Evolutionary conservation across 1,140 invertebrate species (phyloP), one percentile per base, ranked within the genome.

Genomic region (Philotrypesis tridentata): DNA sequence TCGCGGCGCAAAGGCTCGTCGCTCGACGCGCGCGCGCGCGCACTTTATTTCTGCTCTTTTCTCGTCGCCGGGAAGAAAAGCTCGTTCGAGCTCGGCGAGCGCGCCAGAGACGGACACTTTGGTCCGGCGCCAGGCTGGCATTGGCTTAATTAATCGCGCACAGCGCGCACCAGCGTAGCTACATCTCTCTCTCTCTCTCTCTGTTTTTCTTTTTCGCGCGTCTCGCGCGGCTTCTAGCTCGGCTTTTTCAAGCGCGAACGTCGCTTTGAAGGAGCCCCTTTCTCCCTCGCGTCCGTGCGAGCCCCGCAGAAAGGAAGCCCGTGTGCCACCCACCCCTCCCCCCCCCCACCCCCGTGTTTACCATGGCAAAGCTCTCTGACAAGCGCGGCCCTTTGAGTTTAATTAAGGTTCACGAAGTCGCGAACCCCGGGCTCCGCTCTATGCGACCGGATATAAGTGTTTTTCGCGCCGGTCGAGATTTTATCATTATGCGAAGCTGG

Each of bases 141-240:
- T 70, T 70, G 67, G 31, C 67, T 70, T 70, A 31, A 70, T 70
- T 70, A 70, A n/a, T n/a, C 14, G 67, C 31, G 31, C 11, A 25
- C 61, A 21, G 67, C 27, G 2, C 31, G 63, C 25, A n/a, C n/a
- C n/a, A n/a, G n/a, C 7, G 48, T 37, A 37, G n/a, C n/a, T 23
- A 27, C 61, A 29, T 29, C 27, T 65, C 27, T 29, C 25, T 65
- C 27, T 6, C 14, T 60, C 12, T 60, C 14, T 27, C 12, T 65
- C 5, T 65, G 2, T 65, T 65, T 27, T 65, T 27, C 25, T 27
- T 65, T 65, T 27, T 17, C 48, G 17, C 48, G 0, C 43, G 33
- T 48, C 7, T 55, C 6, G 2, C 21, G 4, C 14, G 6, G 2
- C 21, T 55, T n/a, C 21, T 65, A n/a, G n/a, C n/a, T n/a, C n/a